A percentile compares a stretch with the other conserved stretches of the same genome.
Conservation (phyloP, 2,113 vertebrate genomes). For the Isurus oxyrinchus region DNA sequence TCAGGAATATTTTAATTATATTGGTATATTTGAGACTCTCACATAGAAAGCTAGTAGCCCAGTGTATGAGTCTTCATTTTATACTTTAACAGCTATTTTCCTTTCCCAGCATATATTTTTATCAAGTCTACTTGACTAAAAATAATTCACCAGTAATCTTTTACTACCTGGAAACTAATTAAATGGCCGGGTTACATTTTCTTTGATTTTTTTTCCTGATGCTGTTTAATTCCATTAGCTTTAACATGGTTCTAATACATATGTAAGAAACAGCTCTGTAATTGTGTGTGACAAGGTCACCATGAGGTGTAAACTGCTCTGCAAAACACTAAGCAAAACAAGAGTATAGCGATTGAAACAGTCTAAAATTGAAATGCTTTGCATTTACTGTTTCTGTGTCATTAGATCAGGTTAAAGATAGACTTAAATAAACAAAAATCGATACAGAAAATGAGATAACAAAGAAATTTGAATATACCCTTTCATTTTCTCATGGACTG, state of each 20-base stretch:
- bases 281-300: slow-evolving; percentile 6
- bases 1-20: not conserved
- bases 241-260: fast-evolving
- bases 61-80: not conserved
- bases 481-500: slow-evolving; percentile 9
- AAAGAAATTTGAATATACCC: slow-evolving; percentile 23
- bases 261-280: not conserved
- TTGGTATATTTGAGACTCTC: not conserved
- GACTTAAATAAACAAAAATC: not conserved
- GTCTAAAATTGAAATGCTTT: not conserved
- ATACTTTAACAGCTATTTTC: not conserved
- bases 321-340: not conserved
- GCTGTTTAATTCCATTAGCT: not conserved
- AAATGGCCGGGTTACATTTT: not conserved
- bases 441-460: not conserved
- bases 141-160: slow-evolving; percentile 32
- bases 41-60: not conserved
- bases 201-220: not conserved
- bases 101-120: not conserved
- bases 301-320: not conserved
- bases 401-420: slow-evolving; percentile 20
- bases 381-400: not conserved
- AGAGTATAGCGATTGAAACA: not conserved
- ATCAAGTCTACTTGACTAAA: not conserved
- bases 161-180: slow-evolving; percentile 28